Percentiles rank a stretch among this genome's conserved stretches.
These are phyloP conservation scores for Ypsolopha sequella DNA, from an alignment of 2,888 invertebrate species.

Conservation along the genomic window DNA sequence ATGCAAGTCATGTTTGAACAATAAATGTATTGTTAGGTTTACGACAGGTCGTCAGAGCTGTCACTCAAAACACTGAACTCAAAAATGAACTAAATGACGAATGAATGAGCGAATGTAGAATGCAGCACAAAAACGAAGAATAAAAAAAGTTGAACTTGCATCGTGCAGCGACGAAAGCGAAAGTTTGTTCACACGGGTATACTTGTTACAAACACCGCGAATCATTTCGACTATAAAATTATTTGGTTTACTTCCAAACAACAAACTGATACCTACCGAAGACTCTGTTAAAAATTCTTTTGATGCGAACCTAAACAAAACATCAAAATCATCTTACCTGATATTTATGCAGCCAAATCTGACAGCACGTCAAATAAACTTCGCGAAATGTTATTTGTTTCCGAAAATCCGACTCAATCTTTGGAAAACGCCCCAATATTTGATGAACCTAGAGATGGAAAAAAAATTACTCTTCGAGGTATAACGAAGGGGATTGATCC, in stretches of 20 bases:
- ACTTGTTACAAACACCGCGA: neutral
- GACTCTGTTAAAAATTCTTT: neutral
- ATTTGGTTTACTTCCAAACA: neutral
- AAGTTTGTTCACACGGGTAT: slow-evolving; percentile 5
- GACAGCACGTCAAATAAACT: slow-evolving; percentile 7
- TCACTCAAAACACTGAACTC: slow-evolving; percentile 25
- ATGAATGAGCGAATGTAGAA: slow-evolving; percentile 13
- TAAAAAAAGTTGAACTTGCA: no score
- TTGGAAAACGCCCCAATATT: slow-evolving; percentile 7
- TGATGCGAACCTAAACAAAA: neutral
- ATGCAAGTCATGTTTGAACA: slow-evolving; percentile 23
- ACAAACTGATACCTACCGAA: neutral
- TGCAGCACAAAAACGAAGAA: slow-evolving; percentile 9
- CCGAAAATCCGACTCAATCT: slow-evolving; percentile 3
- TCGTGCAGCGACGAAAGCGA: slow-evolving; percentile 9
- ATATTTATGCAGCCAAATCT: slow-evolving; percentile 7
- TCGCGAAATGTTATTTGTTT: neutral
- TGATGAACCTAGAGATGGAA: neutral
- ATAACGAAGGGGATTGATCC: neutral
- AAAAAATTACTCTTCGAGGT: neutral
- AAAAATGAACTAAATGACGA: slow-evolving; percentile 38
- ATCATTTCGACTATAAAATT: neutral
- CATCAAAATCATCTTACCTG: neutral
- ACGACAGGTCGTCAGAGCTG: slow-evolving; percentile 29
- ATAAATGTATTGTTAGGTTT: slow-evolving; percentile 32